Evolutionary conservation across 1,140 invertebrate genomes (phyloP), one percentile per base, ranked within the genome.

Genomic region (Phthorimaea operculella): DNA sequence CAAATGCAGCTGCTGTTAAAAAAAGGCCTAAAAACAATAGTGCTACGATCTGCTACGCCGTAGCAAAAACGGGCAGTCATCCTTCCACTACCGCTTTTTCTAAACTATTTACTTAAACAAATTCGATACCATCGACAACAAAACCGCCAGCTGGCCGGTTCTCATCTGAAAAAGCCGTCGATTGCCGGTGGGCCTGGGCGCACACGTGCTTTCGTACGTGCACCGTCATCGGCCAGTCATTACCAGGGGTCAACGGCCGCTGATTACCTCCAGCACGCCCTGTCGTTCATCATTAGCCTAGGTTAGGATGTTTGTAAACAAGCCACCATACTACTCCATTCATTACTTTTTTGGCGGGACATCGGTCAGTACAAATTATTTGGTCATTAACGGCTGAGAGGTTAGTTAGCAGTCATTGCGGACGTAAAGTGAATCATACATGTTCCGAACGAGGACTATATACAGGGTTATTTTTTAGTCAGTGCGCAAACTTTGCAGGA

Each of bases 291-390:
- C 79, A 83, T 84, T 84, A 84, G 76, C 81, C 81, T 84, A 84
- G 81, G 81, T 84, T 84, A 81, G 74, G 73, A 80, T 81, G 78
- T 84, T 84, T 83, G 79, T 85, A 85, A 85, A 85, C 81, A 83
- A 69, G 59, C 62, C 59, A 28, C 21, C 21, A 28, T 28, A 28
- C 21, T 28, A 28, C 21, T 62, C 63, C 63, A 70, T 72, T 71
- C 66, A 70, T 51, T 66, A 62, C 55, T 70, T 69, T 70, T 70
- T 21, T 47, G 44, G 44, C 44, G 14, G 55, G 66, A 70, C 56
- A 60, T 28, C 44, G 58, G 61, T 47, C 44, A 28, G 21, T 28
- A 28, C 21, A 28, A 28, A 28, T 28, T 28, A 28, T 28, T 28
- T 28, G 21, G 21, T 28, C 21, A 28, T 28, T 28, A 28, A 28